These are phyloP conservation scores for Meteorus colon DNA, from an alignment of 2,888 invertebrate genomes.

Conservation along the genomic window DNA sequence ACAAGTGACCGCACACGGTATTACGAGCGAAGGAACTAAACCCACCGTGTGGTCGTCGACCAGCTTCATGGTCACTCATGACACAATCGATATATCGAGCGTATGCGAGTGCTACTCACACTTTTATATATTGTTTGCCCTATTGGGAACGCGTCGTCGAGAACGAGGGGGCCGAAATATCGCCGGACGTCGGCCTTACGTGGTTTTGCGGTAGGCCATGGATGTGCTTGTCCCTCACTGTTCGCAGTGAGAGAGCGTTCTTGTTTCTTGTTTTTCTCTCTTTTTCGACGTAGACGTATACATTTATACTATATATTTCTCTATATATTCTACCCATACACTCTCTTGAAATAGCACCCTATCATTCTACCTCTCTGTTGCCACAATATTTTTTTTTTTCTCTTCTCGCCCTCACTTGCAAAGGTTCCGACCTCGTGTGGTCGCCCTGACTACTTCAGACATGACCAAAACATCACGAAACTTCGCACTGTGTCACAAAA, in stretches of 20 bases:
- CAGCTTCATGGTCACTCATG: conserved; percentile 57
- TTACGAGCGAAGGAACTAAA: conserved; percentile 23
- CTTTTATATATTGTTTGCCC: conserved; percentile 34
- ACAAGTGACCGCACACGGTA: conserved; percentile 47
- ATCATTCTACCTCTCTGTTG: neutral
- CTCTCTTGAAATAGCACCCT: neutral
- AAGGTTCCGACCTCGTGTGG: conserved; percentile 44
- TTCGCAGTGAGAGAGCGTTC: neutral
- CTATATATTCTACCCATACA: neutral
- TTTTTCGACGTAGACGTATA: neutral
- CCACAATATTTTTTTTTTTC: neutral
- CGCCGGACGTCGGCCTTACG: conserved; percentile 46
- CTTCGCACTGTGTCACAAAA: neutral
- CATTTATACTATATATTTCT: neutral
- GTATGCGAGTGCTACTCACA: conserved; percentile 50
- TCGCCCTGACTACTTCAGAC: conserved; percentile 44
- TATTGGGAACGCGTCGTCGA: conserved; percentile 44
- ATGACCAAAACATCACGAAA: conserved; percentile 5
- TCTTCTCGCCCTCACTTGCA: neutral
- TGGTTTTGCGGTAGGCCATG: conserved; percentile 70
- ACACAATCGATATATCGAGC: conserved; percentile 69
- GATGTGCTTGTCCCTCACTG: conserved; percentile 56
- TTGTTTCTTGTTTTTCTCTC: neutral
- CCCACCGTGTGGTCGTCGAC: conserved; percentile 61
- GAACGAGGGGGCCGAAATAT: conserved; percentile 22